Percentiles rank a stretch among this genome's conserved stretches.
Conservation (phyloP, 2,797 vertebrate species). For the Rhodeus uyekii region DNA sequence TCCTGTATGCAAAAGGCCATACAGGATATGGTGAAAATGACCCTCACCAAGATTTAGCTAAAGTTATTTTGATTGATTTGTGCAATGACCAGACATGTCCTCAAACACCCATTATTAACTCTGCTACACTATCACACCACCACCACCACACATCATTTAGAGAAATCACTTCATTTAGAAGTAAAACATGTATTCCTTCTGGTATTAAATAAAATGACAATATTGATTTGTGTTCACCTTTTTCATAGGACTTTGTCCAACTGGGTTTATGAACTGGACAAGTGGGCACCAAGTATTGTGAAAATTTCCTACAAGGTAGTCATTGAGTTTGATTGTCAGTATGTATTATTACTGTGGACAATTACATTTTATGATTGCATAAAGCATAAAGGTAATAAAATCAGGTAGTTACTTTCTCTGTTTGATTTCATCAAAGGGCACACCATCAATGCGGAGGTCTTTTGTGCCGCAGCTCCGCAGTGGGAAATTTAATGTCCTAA, state of each 20-base stretch:
- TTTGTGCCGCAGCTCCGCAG: slow-evolving; percentile 92
- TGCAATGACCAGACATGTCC: slow-evolving; percentile 2
- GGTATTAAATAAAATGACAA: background rate
- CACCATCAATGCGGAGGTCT: slow-evolving; percentile 89
- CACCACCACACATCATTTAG: slow-evolving; percentile 26
- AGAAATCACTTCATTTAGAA: slow-evolving; percentile 18
- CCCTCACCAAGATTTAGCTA: background rate
- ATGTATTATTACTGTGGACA: background rate
- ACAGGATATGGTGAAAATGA: background rate
- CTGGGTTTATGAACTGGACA: slow-evolving; percentile 91
- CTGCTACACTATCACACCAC: background rate
- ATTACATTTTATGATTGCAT: background rate
- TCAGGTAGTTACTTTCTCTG: background rate
- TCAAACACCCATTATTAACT: slow-evolving; percentile 25
- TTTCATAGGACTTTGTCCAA: slow-evolving; percentile 84
- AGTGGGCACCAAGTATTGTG: slow-evolving; percentile 90
- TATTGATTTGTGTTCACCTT: slow-evolving; percentile 35
- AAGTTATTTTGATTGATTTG: slow-evolving; percentile 22
- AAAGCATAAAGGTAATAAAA: background rate
- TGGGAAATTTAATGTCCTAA: slow-evolving; percentile 95
- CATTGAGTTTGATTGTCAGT: slow-evolving; percentile 41
- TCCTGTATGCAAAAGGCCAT: background rate
- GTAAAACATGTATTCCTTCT: background rate
- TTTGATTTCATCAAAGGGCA: slow-evolving; percentile 80
- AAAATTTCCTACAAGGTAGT: slow-evolving; percentile 89